Base-by-base conservation (phyloP, 1,140 invertebrate species). In the Vanessa tameamea region DNA sequence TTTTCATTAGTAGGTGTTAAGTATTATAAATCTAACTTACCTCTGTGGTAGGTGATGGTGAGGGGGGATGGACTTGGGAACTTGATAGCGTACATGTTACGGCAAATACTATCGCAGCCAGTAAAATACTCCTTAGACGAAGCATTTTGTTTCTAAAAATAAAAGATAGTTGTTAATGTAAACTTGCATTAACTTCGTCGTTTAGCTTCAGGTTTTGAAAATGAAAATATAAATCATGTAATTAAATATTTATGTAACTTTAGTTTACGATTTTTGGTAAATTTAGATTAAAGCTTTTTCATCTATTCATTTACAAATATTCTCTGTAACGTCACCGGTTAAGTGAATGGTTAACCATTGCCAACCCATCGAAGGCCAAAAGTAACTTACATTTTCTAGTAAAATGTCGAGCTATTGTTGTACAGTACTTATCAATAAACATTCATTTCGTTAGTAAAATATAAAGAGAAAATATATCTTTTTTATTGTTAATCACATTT, bases 101-200 rank as follows among this genome's bases (percentile, higher is more conserved):
- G 16, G 79, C 68, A 76, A 85, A 89, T 31, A 69, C 83, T 37
- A 68, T 37, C 20, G 73, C 75, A 37, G 82, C 88, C 16, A 88
- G 77, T 31, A 79, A 74, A 50, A 87, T n/a, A 66, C 79, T 86
- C 37, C 88, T 76, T 73, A 78, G 76, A 64, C 79, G 85, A 72
- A 86, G 71, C 89, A 91, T 91, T 48, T 70, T 91, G 47, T 61
- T 37, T 26, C 87, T 87, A 83, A 9, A 86, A 85, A 31, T 37
- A 48, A 50, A 50, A 73, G 9, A 57, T 13, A 57, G 20, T 16
- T 15, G 20, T 8, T 26, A 15, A 61, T 20, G 31, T 61, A 23
- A 16, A 53, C 20, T 61, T 61, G 13, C 14, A 15, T 61, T 61
- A 8, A 26, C 4, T 61, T 61, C 15, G 16, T 23, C 6, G 8